A percentile compares a stretch with the other conserved stretches of the same genome.
Evolutionary conservation across 2,888 invertebrate genomes (phyloP).

Genomic region (Liposcelis brunnea): DNA sequence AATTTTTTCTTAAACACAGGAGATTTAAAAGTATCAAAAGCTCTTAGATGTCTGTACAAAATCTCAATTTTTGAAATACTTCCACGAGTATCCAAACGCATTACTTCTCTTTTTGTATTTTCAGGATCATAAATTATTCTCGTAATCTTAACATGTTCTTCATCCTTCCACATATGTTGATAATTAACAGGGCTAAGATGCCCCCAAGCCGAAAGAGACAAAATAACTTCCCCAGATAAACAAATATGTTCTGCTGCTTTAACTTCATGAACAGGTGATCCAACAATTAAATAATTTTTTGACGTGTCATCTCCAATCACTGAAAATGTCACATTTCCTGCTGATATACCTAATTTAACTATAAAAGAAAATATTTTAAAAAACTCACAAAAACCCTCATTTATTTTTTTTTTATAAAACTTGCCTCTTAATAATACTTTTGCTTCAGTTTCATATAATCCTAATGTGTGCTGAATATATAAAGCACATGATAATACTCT

Average conservation of each 20-base stretch:
- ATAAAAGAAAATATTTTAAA: slow-evolving; percentile 5
- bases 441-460: slow-evolving; percentile 35
- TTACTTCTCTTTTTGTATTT: slow-evolving; percentile 13
- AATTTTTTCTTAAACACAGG: too few species aligned
- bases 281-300: slow-evolving; percentile 35
- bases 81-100: slow-evolving; percentile 12
- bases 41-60: background rate
- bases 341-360: slow-evolving; percentile 39
- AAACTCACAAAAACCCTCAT: background rate
- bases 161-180: slow-evolving; percentile 10
- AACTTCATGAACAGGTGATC: slow-evolving; percentile 35
- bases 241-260: slow-evolving; percentile 34
- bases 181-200: slow-evolving; percentile 32
- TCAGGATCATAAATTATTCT: slow-evolving; percentile 15
- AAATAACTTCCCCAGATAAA: slow-evolving; percentile 34
- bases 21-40: background rate
- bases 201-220: slow-evolving; percentile 37
- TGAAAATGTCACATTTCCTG: slow-evolving; percentile 37
- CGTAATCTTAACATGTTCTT: slow-evolving; percentile 25
- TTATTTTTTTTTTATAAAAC: background rate
- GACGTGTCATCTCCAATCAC: slow-evolving; percentile 34
- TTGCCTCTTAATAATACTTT: slow-evolving; percentile 23
- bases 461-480: slow-evolving; percentile 32
- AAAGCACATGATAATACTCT: slow-evolving; percentile 38
- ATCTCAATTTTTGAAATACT: background rate